Evolutionary conservation across 2,113 vertebrate species (phyloP).

Genomic region (Menidia beryllina): DNA sequence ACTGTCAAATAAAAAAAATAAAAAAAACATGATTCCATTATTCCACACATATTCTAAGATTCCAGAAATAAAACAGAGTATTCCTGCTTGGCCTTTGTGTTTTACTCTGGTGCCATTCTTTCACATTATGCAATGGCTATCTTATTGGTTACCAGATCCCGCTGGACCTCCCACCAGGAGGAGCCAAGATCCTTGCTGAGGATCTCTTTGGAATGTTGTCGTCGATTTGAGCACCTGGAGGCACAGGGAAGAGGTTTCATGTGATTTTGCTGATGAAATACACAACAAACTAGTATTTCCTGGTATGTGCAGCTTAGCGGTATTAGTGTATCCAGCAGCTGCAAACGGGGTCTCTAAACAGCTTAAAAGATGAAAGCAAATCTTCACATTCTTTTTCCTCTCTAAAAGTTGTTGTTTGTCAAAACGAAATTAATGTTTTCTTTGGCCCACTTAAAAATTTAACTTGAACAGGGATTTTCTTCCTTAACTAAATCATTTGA

Average conservation of each 20-base stretch:
- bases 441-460: not conserved
- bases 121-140: not conserved
- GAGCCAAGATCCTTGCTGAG: constrained; percentile 92
- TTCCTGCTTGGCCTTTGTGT: constrained; percentile 34
- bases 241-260: not conserved
- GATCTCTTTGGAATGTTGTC: constrained; percentile 96
- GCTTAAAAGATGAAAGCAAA: constrained; percentile 20
- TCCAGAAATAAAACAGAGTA: constrained; percentile 48
- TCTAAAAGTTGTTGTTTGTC: not conserved
- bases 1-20: constrained; percentile 40
- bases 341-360: not conserved
- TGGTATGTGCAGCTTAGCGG: constrained; percentile 8
- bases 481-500: not conserved
- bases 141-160: constrained; percentile 89
- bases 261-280: constrained; percentile 44
- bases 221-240: constrained; percentile 92
- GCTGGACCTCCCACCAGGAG: constrained; percentile 93
- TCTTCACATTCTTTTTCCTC: constrained; percentile 5
- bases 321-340: constrained; percentile 7
- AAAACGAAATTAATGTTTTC: not conserved
- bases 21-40: constrained; percentile 47
- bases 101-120: constrained; percentile 35
- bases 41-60: constrained; percentile 43
- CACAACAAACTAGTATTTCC: not conserved
- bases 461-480: not conserved